Evolutionary conservation across 2,888 invertebrate genomes (phyloP).

Genomic region (Ceramica pisi): DNA sequence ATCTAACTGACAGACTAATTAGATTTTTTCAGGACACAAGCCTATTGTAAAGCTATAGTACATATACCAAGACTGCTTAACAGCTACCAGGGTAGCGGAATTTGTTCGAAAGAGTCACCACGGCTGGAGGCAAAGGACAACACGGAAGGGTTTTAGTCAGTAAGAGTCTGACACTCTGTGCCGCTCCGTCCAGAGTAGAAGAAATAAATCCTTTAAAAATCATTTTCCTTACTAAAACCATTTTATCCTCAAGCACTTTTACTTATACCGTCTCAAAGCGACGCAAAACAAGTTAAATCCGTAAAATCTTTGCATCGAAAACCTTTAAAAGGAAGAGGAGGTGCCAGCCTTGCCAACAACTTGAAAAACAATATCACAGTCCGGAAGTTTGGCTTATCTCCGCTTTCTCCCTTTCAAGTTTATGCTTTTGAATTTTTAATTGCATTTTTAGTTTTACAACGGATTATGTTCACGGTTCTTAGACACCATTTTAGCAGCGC

Average conservation of each 20-base stretch:
- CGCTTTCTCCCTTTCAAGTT: slow-evolving; percentile 40
- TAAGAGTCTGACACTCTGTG: too few relatives aligned
- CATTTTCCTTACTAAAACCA: neutral
- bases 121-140: too few relatives aligned
- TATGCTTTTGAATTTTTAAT: slow-evolving; percentile 68
- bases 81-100: too few relatives aligned
- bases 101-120: too few relatives aligned
- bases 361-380: slow-evolving; percentile 64
- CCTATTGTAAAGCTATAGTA: too few relatives aligned
- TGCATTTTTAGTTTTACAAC: slow-evolving; percentile 61
- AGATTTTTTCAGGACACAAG: too few relatives aligned
- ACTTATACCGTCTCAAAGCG: slow-evolving; percentile 12
- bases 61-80: too few relatives aligned
- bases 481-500: neutral
- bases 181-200: too few relatives aligned
- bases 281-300: slow-evolving; percentile 29
- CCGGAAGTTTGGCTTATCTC: slow-evolving; percentile 63
- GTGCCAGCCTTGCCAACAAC: slow-evolving; percentile 28
- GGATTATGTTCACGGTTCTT: slow-evolving; percentile 24
- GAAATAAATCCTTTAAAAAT: neutral
- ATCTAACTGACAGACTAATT: too few relatives aligned
- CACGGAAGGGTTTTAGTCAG: too few relatives aligned
- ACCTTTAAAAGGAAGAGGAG: slow-evolving; percentile 33
- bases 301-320: slow-evolving; percentile 37
- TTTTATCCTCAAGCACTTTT: slow-evolving; percentile 10